phyloP scores from a whole-genome alignment of 2,113 vertebrate species.

The Butorides virescens region DNA sequence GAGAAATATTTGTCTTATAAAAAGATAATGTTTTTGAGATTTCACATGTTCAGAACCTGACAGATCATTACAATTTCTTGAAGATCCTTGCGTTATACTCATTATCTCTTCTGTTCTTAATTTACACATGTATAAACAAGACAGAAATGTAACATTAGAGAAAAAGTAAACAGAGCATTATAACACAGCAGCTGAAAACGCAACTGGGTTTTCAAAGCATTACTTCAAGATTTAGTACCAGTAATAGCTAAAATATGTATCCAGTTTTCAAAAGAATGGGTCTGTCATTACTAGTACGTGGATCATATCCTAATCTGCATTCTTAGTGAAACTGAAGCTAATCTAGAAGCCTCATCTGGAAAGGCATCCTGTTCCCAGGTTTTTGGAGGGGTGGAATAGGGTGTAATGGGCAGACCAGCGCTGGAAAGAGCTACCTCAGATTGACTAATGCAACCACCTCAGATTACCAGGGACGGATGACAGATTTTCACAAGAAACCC shows the following conservation, averaged over 20 bases:
- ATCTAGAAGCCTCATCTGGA: background rate
- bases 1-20: background rate
- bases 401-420: fast-evolving
- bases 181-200: background rate
- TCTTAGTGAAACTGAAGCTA: background rate
- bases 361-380: fast-evolving
- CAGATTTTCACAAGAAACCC: background rate
- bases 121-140: background rate
- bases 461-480: background rate
- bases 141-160: background rate
- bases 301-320: background rate
- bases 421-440: background rate
- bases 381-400: background rate
- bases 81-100: background rate
- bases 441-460: background rate
- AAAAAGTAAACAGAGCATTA: background rate
- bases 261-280: background rate
- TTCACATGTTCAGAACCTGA: background rate
- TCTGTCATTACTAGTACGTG: background rate
- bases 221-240: background rate
- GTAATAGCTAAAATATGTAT: background rate
- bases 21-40: background rate
- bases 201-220: background rate
- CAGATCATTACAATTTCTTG: background rate
- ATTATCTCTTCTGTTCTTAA: background rate